Conservation (phyloP, 2,797 vertebrate species). For the Neosilurus hyrtlii region DNA sequence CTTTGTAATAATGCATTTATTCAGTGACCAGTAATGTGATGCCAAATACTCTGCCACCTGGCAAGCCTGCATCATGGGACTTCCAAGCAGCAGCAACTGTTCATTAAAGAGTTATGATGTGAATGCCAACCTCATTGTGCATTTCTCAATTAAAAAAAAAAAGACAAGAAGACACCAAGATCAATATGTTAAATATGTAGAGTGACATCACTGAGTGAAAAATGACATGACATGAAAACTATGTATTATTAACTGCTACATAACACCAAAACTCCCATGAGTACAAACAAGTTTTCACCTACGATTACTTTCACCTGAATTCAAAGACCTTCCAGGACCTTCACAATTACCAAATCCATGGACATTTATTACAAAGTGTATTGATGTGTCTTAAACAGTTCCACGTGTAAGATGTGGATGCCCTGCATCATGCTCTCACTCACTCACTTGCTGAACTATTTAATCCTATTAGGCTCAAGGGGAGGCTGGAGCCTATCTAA, state of each 20-base stretch:
- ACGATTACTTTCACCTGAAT: not conserved
- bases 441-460: too few species aligned
- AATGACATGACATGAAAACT: not conserved
- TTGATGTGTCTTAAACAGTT: not conserved
- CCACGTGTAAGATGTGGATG: not conserved
- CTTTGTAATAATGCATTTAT: not conserved
- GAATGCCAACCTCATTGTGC: conserved; percentile 6
- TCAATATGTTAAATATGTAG: not conserved
- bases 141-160: not conserved
- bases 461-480: too few species aligned
- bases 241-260: not conserved
- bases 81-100: conserved; percentile 11
- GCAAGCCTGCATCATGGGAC: not conserved
- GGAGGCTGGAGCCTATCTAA: too few species aligned
- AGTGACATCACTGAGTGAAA: not conserved
- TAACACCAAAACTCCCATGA: not conserved
- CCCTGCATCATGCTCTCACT: not conserved
- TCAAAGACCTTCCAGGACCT: not conserved
- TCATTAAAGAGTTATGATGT: conserved; percentile 13
- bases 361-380: not conserved
- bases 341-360: not conserved
- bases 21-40: not conserved
- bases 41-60: conserved; percentile 15
- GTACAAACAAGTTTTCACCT: not conserved
- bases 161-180: not conserved